A percentile compares a stretch with the other conserved stretches of the same genome.
phyloP scores from a whole-genome alignment of 1,140 invertebrate species.

The Magallana gigas region DNA sequence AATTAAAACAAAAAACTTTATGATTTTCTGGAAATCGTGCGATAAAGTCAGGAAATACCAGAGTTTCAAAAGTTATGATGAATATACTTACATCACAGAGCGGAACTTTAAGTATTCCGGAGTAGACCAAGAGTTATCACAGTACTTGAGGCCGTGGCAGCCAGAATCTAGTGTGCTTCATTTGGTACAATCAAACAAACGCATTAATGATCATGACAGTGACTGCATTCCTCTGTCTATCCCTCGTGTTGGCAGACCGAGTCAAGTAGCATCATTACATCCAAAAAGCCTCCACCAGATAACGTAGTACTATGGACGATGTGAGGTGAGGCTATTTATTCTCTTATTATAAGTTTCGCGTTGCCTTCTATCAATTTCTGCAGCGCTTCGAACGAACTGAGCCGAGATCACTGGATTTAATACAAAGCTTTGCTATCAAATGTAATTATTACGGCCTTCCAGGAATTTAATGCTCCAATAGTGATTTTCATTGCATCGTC shows the following conservation, averaged over 20 bases:
- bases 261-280: conserved; percentile 12
- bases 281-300: not conserved
- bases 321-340: not conserved
- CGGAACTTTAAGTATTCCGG: not conserved
- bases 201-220: conserved; percentile 17
- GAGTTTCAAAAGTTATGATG: too few relatives aligned
- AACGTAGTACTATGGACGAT: not conserved
- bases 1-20: too few relatives aligned
- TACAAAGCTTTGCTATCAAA: conserved; percentile 27
- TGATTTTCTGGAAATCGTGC: too few relatives aligned
- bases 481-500: not conserved
- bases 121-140: not conserved
- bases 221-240: not conserved
- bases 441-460: conserved; percentile 17
- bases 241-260: not conserved
- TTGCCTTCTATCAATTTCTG: conserved; percentile 4
- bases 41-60: too few relatives aligned
- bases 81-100: not conserved
- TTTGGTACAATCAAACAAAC: conserved; percentile 5
- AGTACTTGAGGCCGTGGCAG: not conserved
- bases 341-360: not conserved
- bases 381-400: not conserved
- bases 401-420: not conserved
- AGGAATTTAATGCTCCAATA: conserved; percentile 8
- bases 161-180: not conserved